Evolutionary conservation across 2,888 invertebrate species (phyloP).

Genomic region (Lomographa bimaculata): DNA sequence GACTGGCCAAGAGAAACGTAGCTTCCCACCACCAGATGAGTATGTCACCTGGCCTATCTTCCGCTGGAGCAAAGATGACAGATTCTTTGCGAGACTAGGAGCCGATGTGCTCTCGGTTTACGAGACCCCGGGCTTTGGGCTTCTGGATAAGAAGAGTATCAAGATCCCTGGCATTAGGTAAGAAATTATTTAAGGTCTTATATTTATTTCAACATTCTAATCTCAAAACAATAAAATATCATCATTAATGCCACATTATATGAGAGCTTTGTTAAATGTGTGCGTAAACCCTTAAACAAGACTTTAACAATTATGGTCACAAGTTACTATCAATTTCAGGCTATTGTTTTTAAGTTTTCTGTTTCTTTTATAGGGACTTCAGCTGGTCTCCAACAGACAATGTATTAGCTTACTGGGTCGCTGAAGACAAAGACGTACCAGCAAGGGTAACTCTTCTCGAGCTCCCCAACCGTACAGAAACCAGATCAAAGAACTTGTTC

Average conservation of each 20-base stretch:
- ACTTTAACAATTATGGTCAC: no score
- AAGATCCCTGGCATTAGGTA: slow-evolving; percentile 92
- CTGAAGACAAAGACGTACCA: slow-evolving; percentile 98
- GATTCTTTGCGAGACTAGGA: slow-evolving; percentile 95
- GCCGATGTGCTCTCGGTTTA: slow-evolving; percentile 95
- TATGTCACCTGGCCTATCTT: slow-evolving; percentile 96
- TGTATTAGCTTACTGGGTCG: slow-evolving; percentile 98
- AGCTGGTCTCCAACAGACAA: slow-evolving; percentile 99
- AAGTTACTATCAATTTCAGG: no score
- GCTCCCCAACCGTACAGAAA: slow-evolving; percentile 94
- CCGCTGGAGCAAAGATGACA: slow-evolving; percentile 98
- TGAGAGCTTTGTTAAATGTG: no score
- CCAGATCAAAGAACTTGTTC: slow-evolving; percentile 97
- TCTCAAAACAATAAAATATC: no score
- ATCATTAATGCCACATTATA: no score
- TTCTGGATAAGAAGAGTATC: slow-evolving; percentile 97
- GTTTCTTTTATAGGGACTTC: slow-evolving; percentile 88
- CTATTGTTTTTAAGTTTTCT: no score
- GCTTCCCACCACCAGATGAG: slow-evolving; percentile 93
- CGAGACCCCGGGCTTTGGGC: slow-evolving; percentile 97
- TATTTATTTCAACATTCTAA: no score
- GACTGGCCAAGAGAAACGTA: slow-evolving; percentile 96
- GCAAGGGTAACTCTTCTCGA: slow-evolving; percentile 97
- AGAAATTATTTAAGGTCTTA: no score
- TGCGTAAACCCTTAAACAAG: no score